phyloP scores from a whole-genome alignment of 2,113 vertebrate species.

The Strix uralensis region DNA sequence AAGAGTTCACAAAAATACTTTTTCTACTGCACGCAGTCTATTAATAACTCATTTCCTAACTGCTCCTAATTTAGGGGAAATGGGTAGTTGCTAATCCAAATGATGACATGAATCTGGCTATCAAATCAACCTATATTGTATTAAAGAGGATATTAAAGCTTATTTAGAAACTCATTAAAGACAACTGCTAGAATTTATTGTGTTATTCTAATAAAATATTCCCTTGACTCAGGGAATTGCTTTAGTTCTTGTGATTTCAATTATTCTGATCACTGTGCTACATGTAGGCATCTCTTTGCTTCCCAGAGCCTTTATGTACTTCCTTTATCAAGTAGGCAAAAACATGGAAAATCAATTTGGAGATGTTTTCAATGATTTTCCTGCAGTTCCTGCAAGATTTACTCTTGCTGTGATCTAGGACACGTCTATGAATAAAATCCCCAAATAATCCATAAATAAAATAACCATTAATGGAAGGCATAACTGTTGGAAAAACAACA shows the following conservation, averaged over 20 bases:
- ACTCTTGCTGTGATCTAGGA: background rate
- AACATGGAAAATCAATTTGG: background rate
- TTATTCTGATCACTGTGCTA: background rate
- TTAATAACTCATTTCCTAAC: slow-evolving; percentile 7
- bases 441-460: background rate
- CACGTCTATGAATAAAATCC: background rate
- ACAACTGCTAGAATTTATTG: background rate
- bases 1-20: background rate
- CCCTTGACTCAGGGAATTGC: background rate
- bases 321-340: background rate
- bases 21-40: background rate
- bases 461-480: background rate
- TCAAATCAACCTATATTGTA: background rate
- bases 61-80: background rate
- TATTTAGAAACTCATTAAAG: slow-evolving; percentile 13
- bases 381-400: background rate
- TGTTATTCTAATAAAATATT: background rate
- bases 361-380: background rate
- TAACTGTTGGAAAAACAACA: background rate
- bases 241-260: background rate
- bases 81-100: background rate
- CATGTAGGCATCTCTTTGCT: background rate
- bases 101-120: background rate
- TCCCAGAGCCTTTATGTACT: background rate
- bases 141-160: background rate